Conservation (phyloP, 2,113 vertebrate species). For the Coptodon rendalli region DNA sequence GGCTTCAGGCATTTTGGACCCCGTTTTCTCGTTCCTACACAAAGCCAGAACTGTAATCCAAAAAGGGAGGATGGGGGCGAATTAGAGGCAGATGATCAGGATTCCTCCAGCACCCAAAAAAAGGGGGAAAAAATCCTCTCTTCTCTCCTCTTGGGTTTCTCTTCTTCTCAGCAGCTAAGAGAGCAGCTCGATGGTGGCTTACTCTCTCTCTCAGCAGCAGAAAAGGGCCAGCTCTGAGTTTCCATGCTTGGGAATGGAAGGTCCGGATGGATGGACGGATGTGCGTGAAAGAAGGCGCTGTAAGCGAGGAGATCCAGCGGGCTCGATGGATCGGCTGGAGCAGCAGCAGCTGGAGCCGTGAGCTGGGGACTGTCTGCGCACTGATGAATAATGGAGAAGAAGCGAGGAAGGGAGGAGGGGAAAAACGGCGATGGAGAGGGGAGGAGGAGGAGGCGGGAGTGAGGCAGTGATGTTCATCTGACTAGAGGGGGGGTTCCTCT, state of each 20-base stretch:
- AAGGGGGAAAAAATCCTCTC: constrained; percentile 14
- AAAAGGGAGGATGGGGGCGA: neutral
- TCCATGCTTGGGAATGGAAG: constrained; percentile 42
- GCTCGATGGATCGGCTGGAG: constrained; percentile 12
- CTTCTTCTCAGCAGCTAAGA: constrained; percentile 48
- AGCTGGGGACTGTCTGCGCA: constrained; percentile 44
- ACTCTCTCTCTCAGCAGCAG: constrained; percentile 23
- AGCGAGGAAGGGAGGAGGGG: constrained; percentile 36
- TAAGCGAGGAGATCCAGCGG: constrained; percentile 18
- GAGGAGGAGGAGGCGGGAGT: constrained; percentile 13
- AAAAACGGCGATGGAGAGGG: constrained; percentile 39
- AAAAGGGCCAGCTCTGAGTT: constrained; percentile 31
- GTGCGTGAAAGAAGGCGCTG: neutral
- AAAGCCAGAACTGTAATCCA: constrained; percentile 73
- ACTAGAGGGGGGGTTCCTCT: constrained; percentile 77
- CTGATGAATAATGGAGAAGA: constrained; percentile 72
- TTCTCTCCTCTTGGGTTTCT: constrained; percentile 34
- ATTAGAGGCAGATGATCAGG: constrained; percentile 45
- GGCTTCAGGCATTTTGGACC: constrained; percentile 81
- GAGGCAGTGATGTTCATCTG: constrained; percentile 66
- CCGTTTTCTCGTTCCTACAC: constrained; percentile 64
- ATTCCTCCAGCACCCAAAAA: constrained; percentile 42
- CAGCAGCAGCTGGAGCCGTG: constrained; percentile 46
- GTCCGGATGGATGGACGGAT: neutral
- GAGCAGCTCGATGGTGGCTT: constrained; percentile 28